A percentile compares a stretch with the other conserved stretches of the same genome.
phyloP scores from a whole-genome alignment of 2,888 invertebrate genomes.

The Iphiclides podalirius region DNA sequence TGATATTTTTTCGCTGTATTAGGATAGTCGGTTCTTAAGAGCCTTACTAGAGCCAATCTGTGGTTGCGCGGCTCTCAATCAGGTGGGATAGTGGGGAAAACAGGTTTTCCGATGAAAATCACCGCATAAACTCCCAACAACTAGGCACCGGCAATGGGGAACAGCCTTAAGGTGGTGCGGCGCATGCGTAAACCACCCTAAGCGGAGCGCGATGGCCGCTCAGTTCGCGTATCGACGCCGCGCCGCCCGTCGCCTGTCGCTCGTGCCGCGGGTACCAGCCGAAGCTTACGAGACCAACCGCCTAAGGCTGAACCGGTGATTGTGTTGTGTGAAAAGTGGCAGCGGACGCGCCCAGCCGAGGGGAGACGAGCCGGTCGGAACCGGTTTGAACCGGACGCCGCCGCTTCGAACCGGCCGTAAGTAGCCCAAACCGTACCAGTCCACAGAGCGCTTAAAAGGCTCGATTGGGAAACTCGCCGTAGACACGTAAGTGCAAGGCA shows the following conservation, averaged over 20 bases:
- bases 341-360: constrained; percentile 4
- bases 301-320: constrained; percentile 29
- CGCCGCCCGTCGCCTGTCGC: constrained; percentile 44
- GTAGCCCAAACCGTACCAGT: constrained; percentile 36
- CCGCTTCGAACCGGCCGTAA: constrained; percentile 50
- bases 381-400: constrained; percentile 52
- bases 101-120: no score
- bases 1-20: no score
- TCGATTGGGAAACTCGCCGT: no score
- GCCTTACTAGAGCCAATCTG: no score
- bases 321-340: constrained; percentile 33
- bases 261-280: constrained; percentile 22
- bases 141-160: constrained; percentile 73
- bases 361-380: constrained; percentile 24
- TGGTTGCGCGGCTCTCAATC: no score
- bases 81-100: no score
- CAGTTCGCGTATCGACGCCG: constrained; percentile 73
- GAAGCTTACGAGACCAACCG: constrained; percentile 23
- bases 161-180: constrained; percentile 53
- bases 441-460: no score
- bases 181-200: constrained; percentile 67
- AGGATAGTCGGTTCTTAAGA: no score
- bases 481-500: no score
- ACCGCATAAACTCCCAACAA: no score
- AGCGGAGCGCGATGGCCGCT: constrained; percentile 67